Base-by-base conservation (phyloP, 2,797 vertebrate species). In the Perodicticus potto region DNA sequence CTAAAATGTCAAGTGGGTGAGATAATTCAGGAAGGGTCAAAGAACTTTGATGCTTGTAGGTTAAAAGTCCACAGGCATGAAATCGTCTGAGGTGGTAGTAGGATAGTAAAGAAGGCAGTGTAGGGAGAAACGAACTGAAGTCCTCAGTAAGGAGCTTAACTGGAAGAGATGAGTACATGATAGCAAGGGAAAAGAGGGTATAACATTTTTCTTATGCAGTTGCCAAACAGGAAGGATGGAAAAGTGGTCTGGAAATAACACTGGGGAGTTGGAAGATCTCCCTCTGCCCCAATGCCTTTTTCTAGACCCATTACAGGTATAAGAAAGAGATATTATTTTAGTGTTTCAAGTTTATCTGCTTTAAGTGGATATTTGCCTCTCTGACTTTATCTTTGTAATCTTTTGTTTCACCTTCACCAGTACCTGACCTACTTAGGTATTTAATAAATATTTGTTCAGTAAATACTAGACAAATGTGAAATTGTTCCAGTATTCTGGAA, bases 381-480 rank as follows among this genome's bases (percentile, higher is more conserved):
- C 29, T 90, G 45, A 34, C 77, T 53, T 86, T 86, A 72, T 65
- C 63, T 89, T 87, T 32, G 49, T 78, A 55, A 82, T 86, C 53
- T 93, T 78, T 78, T 93, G n/a, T 87, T 92, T 92, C 45, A 90
- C 67, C 43, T 92, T 92, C 45, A 90, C 67, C 43, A 94, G 37
- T 80, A 17, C 29, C n/a, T 74, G 53, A 55, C 43, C 34, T 70
- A 12, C 88, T 86, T 83, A 94, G 61, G 22, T 73, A 92, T 32
- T 87, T 96, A 91, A 93, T 84, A 81, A 74, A 74, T 95, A 43
- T 92, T 72, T 90, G 70, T 72, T 90, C 55, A 61, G 49, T 88
- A 94, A 87, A 88, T 82, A 61, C 61, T 92, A 86, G 49, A 43
- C 16, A 49, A 43, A 74, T 45, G 55, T 81, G 11, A 97, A 94